Evolutionary conservation across 2,797 vertebrate species (phyloP).

Genomic region (Notolabrus celidotus): DNA sequence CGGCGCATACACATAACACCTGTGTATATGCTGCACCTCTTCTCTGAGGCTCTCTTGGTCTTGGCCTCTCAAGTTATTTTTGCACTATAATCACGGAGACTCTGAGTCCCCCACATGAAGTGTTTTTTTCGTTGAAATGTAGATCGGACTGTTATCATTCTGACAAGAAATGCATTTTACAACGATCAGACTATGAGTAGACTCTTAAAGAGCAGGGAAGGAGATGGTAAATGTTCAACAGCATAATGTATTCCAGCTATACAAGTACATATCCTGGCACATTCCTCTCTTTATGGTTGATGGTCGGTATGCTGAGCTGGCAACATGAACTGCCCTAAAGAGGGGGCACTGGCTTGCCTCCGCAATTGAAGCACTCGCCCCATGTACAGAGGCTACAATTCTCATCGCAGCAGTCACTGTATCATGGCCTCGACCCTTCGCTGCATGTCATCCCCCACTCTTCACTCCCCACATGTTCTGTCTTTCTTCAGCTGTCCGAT

Average conservation of each 20-base stretch:
- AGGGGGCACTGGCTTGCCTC: background rate
- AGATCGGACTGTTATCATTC: conserved; percentile 18
- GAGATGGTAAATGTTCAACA: no score
- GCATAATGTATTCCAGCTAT: background rate
- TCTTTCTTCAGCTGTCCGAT: no score
- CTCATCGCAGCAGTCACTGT: no score
- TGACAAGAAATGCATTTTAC: conserved; percentile 4
- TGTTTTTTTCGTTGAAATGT: conserved; percentile 5
- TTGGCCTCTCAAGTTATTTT: conserved; percentile 46
- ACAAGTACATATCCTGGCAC: background rate
- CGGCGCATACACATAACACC: conserved; percentile 73
- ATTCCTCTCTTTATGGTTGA: background rate
- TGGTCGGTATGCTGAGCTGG: background rate
- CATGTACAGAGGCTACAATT: no score
- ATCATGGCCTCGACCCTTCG: no score
- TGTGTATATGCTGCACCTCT: conserved; percentile 59
- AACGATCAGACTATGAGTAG: conserved; percentile 4
- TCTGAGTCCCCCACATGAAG: conserved; percentile 12
- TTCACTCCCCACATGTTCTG: no score
- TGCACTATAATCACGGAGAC: conserved; percentile 31
- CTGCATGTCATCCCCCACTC: no score
- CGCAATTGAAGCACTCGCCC: no score
- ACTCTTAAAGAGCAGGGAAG: background rate
- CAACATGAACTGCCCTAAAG: background rate
- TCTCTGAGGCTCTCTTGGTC: conserved; percentile 25